Evolutionary conservation across 2,888 invertebrate species (phyloP).

Genomic region (Drosophila putrida): DNA sequence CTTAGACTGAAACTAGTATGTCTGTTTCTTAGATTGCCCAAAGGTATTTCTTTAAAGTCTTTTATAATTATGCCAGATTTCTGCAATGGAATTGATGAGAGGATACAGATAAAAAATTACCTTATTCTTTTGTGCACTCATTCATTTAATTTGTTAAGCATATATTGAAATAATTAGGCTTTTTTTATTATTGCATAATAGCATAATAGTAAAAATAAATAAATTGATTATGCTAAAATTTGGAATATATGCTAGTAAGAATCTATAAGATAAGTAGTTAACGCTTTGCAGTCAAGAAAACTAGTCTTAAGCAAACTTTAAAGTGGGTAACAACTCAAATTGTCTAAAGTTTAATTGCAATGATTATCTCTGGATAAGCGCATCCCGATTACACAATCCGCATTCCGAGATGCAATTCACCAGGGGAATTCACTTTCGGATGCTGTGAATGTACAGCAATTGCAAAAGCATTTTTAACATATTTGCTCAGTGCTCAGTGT

Average conservation of each 20-base stretch:
- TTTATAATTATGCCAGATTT: no score
- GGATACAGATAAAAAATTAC: no score
- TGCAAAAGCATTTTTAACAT: conserved; percentile 53
- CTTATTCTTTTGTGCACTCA: no score
- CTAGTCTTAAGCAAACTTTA: background rate
- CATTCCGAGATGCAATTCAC: conserved; percentile 20
- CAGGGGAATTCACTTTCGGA: conserved; percentile 15
- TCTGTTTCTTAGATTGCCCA: no score
- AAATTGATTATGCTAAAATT: background rate
- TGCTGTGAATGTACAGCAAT: conserved; percentile 17
- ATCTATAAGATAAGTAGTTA: background rate
- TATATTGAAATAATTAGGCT: no score
- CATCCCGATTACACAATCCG: conserved; percentile 64
- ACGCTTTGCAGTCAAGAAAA: background rate
- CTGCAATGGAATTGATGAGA: no score
- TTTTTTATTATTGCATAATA: no score
- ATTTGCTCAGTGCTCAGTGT: conserved; percentile 62
- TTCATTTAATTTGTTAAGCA: no score
- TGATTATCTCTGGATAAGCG: conserved; percentile 34
- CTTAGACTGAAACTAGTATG: no score
- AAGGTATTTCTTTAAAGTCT: no score
- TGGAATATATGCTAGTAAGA: background rate
- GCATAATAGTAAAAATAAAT: background rate
- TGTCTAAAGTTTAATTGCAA: conserved; percentile 12
- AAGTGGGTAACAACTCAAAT: background rate